Evolutionary conservation across 2,888 invertebrate genomes (phyloP).

Genomic region (Pasiphila rectangulata): DNA sequence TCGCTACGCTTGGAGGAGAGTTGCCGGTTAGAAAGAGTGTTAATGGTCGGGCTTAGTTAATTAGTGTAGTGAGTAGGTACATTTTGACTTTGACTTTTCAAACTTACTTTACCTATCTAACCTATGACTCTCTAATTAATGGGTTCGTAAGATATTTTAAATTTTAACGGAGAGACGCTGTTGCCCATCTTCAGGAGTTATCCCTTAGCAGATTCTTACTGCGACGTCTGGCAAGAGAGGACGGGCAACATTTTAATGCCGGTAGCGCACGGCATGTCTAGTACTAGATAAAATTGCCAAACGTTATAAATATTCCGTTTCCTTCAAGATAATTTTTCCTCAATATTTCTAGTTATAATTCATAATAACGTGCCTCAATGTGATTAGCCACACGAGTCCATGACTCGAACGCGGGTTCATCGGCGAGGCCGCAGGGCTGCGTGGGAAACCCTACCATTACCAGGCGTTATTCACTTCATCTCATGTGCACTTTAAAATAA

Average conservation of each 20-base stretch:
- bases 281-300: too few relatives aligned
- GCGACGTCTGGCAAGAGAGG: too few relatives aligned
- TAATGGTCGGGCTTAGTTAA: background rate
- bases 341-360: conserved; percentile 16
- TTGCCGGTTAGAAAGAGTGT: conserved; percentile 6
- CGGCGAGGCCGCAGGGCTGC: conserved; percentile 60
- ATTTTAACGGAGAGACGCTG: too few relatives aligned
- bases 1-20: conserved; percentile 5
- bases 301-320: too few relatives aligned
- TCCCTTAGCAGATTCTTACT: too few relatives aligned
- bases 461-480: background rate
- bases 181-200: too few relatives aligned
- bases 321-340: conserved; percentile 23
- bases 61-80: background rate
- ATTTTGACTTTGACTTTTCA: too few relatives aligned
- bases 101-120: too few relatives aligned
- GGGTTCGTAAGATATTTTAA: too few relatives aligned
- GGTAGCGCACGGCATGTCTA: too few relatives aligned
- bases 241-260: too few relatives aligned
- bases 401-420: conserved; percentile 59
- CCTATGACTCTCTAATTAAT: too few relatives aligned
- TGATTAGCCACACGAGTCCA: conserved; percentile 36
- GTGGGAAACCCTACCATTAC: conserved; percentile 51
- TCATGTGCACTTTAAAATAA: background rate
- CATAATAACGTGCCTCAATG: conserved; percentile 19